Percentiles rank a stretch among this genome's conserved stretches.
These are phyloP conservation scores for Salticus scenicus DNA, from an alignment of 2,888 invertebrate species.

Conservation along the genomic window DNA sequence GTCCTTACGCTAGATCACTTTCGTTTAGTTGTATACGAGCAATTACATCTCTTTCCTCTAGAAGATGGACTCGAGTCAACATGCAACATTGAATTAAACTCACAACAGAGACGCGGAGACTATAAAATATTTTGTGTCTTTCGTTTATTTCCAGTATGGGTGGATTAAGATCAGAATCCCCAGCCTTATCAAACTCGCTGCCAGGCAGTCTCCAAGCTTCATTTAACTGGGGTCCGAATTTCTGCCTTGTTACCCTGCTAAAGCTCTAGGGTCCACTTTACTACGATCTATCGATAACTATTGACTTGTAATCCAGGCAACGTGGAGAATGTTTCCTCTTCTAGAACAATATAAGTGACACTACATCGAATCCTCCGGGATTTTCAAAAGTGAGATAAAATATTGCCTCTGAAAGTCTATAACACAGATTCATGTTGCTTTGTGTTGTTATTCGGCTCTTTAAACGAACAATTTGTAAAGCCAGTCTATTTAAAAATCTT, in stretches of 20 bases:
- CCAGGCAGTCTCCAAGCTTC: slow-evolving; percentile 17
- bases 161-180: slow-evolving; percentile 32
- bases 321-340: not conserved
- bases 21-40: slow-evolving; percentile 50
- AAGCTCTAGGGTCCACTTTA: slow-evolving; percentile 24
- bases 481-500: too few relatives aligned
- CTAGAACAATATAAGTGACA: not conserved
- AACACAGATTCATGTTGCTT: not conserved
- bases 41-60: slow-evolving; percentile 38
- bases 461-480: too few relatives aligned
- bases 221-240: not conserved
- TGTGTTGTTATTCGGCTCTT: too few relatives aligned
- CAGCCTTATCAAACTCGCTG: slow-evolving; percentile 1
- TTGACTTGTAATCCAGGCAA: slow-evolving; percentile 14
- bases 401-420: not conserved
- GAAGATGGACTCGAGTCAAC: not conserved
- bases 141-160: slow-evolving; percentile 14
- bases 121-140: not conserved
- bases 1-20: slow-evolving; percentile 48
- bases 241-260: slow-evolving; percentile 7
- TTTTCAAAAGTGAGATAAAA: slow-evolving; percentile 1
- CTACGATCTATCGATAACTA: slow-evolving; percentile 28
- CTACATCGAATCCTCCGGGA: not conserved
- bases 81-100: not conserved
- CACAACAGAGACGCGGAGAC: not conserved